phyloP scores from a whole-genome alignment of 2,888 invertebrate genomes.

The Pterostichus madidus region DNA sequence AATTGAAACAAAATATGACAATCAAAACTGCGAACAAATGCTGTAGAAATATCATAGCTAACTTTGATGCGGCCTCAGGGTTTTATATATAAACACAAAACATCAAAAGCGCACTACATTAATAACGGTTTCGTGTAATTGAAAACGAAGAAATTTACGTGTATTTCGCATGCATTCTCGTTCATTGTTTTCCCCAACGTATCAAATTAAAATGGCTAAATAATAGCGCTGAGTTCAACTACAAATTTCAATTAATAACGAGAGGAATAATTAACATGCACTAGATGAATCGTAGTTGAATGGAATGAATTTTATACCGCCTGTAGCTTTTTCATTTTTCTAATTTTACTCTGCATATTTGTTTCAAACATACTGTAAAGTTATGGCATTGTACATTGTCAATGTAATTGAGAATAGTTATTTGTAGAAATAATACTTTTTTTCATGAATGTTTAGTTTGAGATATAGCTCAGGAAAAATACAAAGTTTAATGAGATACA shows the following conservation, averaged over 20 bases:
- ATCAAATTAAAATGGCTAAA: constrained; percentile 44
- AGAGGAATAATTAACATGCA: constrained; percentile 25
- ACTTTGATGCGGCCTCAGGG: background rate
- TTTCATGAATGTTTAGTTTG: no score
- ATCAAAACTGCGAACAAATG: background rate
- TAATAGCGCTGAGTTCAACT: constrained; percentile 7
- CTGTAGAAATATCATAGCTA: no score
- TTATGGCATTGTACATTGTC: no score
- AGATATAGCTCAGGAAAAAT: no score
- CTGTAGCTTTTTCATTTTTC: background rate
- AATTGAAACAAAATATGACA: constrained; percentile 1
- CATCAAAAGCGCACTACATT: constrained; percentile 3
- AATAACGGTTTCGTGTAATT: background rate
- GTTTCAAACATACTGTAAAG: no score
- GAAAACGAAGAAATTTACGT: constrained; percentile 36
- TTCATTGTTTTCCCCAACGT: constrained; percentile 30
- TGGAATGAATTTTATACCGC: constrained; percentile 14
- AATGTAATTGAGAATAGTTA: no score
- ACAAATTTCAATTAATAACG: constrained; percentile 45
- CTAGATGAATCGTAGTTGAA: constrained; percentile 27
- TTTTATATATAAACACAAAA: background rate
- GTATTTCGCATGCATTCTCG: constrained; percentile 1
- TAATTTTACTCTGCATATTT: background rate
- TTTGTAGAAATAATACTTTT: no score
- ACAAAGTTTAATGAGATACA: no score